phyloP scores from a whole-genome alignment of 2,797 vertebrate genomes.

The Fistularia commersonii region DNA sequence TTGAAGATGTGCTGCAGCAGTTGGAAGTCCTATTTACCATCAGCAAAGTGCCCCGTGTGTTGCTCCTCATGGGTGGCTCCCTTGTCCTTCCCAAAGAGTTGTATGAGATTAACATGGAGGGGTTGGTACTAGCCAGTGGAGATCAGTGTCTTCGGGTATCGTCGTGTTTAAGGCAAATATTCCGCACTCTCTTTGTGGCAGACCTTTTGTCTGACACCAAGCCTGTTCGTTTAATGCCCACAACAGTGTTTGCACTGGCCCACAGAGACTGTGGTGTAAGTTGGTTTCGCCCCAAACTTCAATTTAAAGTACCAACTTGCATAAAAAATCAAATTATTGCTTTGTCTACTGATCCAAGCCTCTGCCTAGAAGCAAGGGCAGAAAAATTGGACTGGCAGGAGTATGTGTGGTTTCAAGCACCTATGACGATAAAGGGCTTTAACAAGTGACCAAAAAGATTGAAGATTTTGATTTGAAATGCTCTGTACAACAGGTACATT shows the following conservation, averaged over 20 bases:
- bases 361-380: conserved; percentile 6
- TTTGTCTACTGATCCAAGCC: conserved; percentile 74
- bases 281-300: conserved; percentile 92
- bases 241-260: conserved; percentile 82
- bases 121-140: conserved; percentile 61
- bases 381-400: conserved; percentile 70
- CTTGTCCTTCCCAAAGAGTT: conserved; percentile 85
- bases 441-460: conserved; percentile 36
- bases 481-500: conserved; percentile 13
- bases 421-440: conserved; percentile 86
- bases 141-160: conserved; percentile 78
- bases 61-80: conserved; percentile 88
- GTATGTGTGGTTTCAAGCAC: conserved; percentile 95
- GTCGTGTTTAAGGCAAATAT: conserved; percentile 85
- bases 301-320: conserved; percentile 84
- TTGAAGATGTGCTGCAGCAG: conserved; percentile 84
- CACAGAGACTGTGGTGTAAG: conserved; percentile 87
- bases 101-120: conserved; percentile 91
- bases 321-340: conserved; percentile 81
- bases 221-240: conserved; percentile 77
- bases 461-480: not conserved
- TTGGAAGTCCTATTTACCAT: conserved; percentile 87
- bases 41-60: conserved; percentile 85
- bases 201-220: conserved; percentile 87
- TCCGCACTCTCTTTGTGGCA: conserved; percentile 86